Evolutionary conservation across 2,888 invertebrate genomes (phyloP), one percentile per base, ranked within the genome.

Genomic region (Andrena praecox): DNA sequence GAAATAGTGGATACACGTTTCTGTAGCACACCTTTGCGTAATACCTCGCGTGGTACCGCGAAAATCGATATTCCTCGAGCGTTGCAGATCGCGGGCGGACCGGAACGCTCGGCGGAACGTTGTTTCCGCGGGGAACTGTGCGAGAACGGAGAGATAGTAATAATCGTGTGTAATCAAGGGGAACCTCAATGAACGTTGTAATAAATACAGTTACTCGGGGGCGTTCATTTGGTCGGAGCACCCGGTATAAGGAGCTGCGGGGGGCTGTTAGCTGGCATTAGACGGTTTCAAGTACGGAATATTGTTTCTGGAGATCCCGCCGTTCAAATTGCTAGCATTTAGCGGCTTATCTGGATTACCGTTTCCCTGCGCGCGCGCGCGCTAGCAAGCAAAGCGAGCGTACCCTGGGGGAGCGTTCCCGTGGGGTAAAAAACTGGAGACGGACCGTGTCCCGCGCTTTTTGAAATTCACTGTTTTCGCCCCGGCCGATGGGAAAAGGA

Each of bases 321-420:
- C 85, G 89, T 87, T 90, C 91, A 90, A 91, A 91, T 91, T 91
- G 91, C 89, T 87, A 87, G 88, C 91, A 87, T 91, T 91, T 91
- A 91, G 90, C 89, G 80, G 91, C 91, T 91, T 91, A 91, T 90
- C 90, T 82, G 91, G 91, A 91, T 91, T 91, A 91, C 85, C 84
- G 89, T 85, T 80, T 88, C 86, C 78, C 87, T 79, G 64, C 68
- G 80, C 80, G 66, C 72, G 62, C 56, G 27, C 54, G 4, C 10
- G n/a, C 27, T 20, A 20, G 20, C 20, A 20, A 20, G 20, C 20
- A 20, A 78, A 77, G 63, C 72, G 54, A 24, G 27, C 54, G 54
- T 3, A 8, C 29, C 64, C 10, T 63, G 52, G 72, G 72, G 71
- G 52, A 59, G 27, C 56, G 74, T 75, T 50, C 8, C 62, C 75